Percentiles rank a stretch among this genome's conserved stretches.
phyloP scores from a whole-genome alignment of 2,888 invertebrate species.

The Apeira syringaria region DNA sequence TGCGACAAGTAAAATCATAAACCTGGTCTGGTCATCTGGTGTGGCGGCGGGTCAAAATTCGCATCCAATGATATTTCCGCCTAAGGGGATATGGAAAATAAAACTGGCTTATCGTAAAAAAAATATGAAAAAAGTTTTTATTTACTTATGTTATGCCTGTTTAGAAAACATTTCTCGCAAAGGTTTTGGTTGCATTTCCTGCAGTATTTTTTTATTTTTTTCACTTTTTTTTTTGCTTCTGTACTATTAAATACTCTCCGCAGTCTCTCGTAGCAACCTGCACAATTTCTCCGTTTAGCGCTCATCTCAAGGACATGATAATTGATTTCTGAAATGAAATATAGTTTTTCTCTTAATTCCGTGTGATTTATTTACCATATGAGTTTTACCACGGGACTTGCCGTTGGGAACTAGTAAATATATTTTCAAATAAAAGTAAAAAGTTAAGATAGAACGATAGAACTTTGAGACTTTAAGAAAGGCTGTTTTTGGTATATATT shows the following conservation, averaged over 20 bases:
- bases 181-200: constrained; percentile 32
- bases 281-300: constrained; percentile 38
- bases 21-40: constrained; percentile 21
- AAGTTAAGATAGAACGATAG: too few relatives aligned
- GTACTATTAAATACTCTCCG: constrained; percentile 28
- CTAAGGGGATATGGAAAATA: constrained; percentile 27
- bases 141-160: constrained; percentile 25
- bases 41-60: constrained; percentile 23
- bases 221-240: constrained; percentile 29
- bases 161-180: constrained; percentile 31
- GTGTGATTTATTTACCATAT: constrained; percentile 21
- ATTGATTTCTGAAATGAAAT: constrained; percentile 28
- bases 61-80: constrained; percentile 21
- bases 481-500: too few relatives aligned
- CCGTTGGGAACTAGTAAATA: neutral
- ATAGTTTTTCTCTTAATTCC: constrained; percentile 20
- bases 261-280: constrained; percentile 37
- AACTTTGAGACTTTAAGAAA: too few relatives aligned
- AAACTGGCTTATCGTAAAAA: constrained; percentile 15
- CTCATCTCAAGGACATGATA: constrained; percentile 36
- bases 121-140: constrained; percentile 24
- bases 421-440: too few relatives aligned
- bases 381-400: constrained; percentile 16
- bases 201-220: constrained; percentile 31
- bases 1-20: constrained; percentile 16